These are phyloP conservation scores for Athene cunicularia DNA, from an alignment of 2,113 vertebrate genomes.

Conservation along the genomic window DNA sequence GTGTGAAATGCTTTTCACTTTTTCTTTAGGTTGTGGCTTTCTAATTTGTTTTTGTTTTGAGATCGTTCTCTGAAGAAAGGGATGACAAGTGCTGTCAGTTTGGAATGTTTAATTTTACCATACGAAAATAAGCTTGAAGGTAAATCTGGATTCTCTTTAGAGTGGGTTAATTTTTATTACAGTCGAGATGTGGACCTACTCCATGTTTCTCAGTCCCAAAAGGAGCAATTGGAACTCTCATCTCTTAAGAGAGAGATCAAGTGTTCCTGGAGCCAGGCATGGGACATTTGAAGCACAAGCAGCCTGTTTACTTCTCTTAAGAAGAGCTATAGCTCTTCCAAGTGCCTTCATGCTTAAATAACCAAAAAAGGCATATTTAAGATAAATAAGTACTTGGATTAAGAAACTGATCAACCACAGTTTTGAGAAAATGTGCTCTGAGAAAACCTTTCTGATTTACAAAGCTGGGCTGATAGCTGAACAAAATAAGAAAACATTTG, in stretches of 20 bases:
- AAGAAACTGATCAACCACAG: background rate
- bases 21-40: background rate
- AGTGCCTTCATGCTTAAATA: background rate
- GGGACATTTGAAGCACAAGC: background rate
- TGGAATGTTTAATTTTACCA: background rate
- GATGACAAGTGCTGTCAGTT: background rate
- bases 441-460: background rate
- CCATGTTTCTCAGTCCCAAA: background rate
- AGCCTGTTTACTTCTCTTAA: slow-evolving; percentile 17
- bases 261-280: slow-evolving; percentile 1
- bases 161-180: background rate
- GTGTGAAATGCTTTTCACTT: background rate
- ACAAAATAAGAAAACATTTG: background rate
- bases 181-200: background rate
- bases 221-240: slow-evolving; percentile 5
- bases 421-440: background rate
- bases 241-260: background rate
- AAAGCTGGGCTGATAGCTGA: background rate
- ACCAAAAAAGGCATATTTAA: background rate
- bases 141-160: background rate
- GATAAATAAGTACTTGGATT: background rate
- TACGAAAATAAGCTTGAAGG: background rate
- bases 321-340: background rate
- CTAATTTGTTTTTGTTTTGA: background rate
- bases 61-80: background rate